Percentiles rank a stretch among this genome's conserved stretches.
Evolutionary conservation across 2,888 invertebrate species (phyloP).

Genomic region (Eupeodes latifasciatus): DNA sequence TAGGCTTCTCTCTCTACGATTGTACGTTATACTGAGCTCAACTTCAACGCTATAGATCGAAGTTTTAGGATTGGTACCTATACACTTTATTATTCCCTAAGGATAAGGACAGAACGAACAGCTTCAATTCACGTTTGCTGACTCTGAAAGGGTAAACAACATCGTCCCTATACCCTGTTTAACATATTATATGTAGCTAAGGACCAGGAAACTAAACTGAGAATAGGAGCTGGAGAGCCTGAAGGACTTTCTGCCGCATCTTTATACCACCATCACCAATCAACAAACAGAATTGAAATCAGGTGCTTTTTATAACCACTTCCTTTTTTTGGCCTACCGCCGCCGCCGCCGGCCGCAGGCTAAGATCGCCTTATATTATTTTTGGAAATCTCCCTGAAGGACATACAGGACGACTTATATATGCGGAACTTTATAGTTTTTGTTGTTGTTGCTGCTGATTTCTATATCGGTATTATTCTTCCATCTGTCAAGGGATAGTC

Average conservation of each 20-base stretch:
- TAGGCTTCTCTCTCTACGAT: not conserved
- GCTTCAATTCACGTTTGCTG: not conserved
- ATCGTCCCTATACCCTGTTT: constrained; percentile 36
- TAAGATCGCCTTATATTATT: constrained; percentile 29
- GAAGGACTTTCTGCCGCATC: constrained; percentile 54
- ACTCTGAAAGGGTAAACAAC: constrained; percentile 48
- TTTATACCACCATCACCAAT: constrained; percentile 56
- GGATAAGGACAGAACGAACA: not conserved
- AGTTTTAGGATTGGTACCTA: not conserved
- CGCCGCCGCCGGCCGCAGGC: not conserved
- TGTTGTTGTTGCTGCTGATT: not conserved
- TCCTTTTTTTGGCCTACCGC: constrained; percentile 5
- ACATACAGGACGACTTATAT: constrained; percentile 34
- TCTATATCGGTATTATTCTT: constrained; percentile 3
- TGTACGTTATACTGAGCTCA: too few relatives aligned
- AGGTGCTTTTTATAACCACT: constrained; percentile 65
- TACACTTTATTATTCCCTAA: constrained; percentile 30
- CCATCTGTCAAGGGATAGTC: constrained; percentile 42
- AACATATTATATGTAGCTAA: constrained; percentile 37
- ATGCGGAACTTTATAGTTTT: constrained; percentile 5
- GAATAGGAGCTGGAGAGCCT: constrained; percentile 3
- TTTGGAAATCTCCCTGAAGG: constrained; percentile 44
- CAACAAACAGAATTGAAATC: constrained; percentile 57
- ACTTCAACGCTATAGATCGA: not conserved
- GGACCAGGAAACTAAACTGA: constrained; percentile 1